phyloP scores from a whole-genome alignment of 2,113 vertebrate species.

The Bucco capensis region DNA sequence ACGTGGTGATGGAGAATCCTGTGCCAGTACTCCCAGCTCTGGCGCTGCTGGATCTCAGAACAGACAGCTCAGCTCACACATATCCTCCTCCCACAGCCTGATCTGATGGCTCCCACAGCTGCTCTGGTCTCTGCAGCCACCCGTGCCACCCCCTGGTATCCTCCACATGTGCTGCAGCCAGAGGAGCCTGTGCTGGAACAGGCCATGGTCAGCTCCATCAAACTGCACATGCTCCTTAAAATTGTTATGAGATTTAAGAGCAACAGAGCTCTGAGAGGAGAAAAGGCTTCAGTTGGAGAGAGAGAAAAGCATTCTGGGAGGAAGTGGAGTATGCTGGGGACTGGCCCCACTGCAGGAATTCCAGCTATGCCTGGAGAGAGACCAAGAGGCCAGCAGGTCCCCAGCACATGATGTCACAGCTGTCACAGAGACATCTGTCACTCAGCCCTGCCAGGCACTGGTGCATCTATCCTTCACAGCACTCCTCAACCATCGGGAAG shows the following conservation, averaged over 20 bases:
- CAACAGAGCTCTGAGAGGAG: too few species aligned
- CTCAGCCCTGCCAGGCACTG: too few species aligned
- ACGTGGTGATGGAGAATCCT: fast-evolving
- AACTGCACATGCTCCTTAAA: too few species aligned
- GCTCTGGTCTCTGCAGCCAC: background rate
- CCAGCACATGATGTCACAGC: background rate
- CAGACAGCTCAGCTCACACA: too few species aligned
- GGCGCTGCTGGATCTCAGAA: background rate
- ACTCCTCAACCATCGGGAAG: too few species aligned
- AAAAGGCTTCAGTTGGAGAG: background rate
- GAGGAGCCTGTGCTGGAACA: too few species aligned
- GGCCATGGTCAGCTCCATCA: background rate
- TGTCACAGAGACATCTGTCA: background rate
- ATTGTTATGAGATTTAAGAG: too few species aligned
- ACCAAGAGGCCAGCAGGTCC: background rate
- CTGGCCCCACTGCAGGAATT: background rate
- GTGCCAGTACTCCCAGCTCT: background rate
- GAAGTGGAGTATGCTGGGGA: background rate
- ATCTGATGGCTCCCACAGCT: background rate
- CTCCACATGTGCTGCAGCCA: background rate
- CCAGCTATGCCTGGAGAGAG: background rate
- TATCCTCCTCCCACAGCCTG: background rate
- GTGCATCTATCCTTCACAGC: background rate
- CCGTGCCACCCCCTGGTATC: background rate
- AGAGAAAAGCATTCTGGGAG: background rate